Evolutionary conservation across 1,140 invertebrate genomes (phyloP).

Genomic region (Plodia interpunctella): DNA sequence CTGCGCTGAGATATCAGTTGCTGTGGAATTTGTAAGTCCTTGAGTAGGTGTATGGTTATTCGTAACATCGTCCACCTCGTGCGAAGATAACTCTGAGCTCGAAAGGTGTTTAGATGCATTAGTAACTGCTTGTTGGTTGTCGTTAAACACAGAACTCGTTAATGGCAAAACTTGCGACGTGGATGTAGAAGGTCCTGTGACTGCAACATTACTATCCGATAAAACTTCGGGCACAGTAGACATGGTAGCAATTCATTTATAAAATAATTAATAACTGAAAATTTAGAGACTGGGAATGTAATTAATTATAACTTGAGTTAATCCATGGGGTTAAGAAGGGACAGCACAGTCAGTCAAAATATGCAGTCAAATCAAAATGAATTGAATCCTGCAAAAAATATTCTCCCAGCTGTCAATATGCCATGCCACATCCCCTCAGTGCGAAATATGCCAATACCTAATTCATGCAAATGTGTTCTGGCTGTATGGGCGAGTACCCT

Average conservation of each 20-base stretch:
- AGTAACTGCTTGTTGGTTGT: neutral
- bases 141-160: conserved; percentile 21
- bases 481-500: no score
- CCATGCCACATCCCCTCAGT: no score
- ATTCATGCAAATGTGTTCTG: no score
- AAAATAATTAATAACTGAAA: neutral
- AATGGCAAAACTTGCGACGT: conserved; percentile 26
- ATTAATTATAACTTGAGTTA: no score
- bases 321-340: no score
- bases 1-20: conserved; percentile 20
- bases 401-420: no score
- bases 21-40: conserved; percentile 1
- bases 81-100: neutral
- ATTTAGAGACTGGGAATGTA: neutral
- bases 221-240: conserved; percentile 19
- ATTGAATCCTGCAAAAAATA: no score
- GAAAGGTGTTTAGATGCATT: no score
- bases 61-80: neutral
- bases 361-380: no score
- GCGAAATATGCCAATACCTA: no score
- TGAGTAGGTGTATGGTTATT: neutral
- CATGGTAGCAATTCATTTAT: conserved; percentile 11
- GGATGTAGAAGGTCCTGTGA: conserved; percentile 23
- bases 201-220: conserved; percentile 25
- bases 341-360: no score